Evolutionary conservation across 1,140 invertebrate species (phyloP).

Genomic region (Theocolax elegans): DNA sequence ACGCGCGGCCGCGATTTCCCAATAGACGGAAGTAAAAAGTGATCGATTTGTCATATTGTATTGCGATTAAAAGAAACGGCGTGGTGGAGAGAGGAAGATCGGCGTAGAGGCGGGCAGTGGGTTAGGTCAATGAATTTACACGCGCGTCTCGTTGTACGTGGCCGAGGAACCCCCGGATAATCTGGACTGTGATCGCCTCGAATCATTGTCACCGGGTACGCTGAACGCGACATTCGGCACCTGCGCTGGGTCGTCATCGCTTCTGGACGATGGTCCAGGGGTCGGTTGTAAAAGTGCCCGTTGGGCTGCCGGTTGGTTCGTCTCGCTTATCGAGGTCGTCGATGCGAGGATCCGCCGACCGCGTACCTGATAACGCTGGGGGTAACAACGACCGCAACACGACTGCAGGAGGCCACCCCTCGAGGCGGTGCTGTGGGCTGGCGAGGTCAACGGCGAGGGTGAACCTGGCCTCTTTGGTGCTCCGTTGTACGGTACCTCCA

Average conservation of each 20-base stretch:
- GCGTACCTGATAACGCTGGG: constrained; percentile 88
- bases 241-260: constrained; percentile 52
- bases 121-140: constrained; percentile 49
- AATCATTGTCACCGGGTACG: constrained; percentile 50
- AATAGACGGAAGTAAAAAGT: too few species aligned
- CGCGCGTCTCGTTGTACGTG: constrained; percentile 65
- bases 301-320: background rate
- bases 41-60: too few species aligned
- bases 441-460: constrained; percentile 86
- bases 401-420: constrained; percentile 80
- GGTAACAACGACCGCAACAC: constrained; percentile 88
- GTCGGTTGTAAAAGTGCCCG: constrained; percentile 23
- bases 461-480: constrained; percentile 89
- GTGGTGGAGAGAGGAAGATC: too few species aligned
- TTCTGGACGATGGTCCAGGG: constrained; percentile 7
- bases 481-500: constrained; percentile 94
- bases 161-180: constrained; percentile 49
- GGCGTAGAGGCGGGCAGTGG: background rate
- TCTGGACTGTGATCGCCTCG: too few species aligned
- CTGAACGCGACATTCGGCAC: constrained; percentile 65
- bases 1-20: too few species aligned
- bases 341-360: constrained; percentile 65
- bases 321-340: constrained; percentile 62
- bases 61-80: too few species aligned
- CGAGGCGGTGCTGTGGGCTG: constrained; percentile 84